phyloP scores from a whole-genome alignment of 30 jellyfish, hydroid and myxozoan species.

The Turritopsis rubra region DNA sequence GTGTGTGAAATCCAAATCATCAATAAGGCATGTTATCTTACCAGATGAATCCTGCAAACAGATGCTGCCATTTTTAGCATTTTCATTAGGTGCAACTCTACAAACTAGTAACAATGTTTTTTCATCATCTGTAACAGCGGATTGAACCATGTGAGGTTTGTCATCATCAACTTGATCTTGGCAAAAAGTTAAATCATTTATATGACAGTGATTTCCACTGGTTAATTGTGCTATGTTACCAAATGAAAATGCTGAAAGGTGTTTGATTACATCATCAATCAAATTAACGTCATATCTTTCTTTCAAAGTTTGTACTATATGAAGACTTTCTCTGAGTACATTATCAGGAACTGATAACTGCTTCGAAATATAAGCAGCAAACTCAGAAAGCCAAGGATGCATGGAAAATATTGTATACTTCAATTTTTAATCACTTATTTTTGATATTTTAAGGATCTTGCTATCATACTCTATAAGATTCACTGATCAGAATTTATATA shows the following conservation, averaged over 20 bases:
- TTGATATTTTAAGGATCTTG: too few species aligned
- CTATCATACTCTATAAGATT: too few species aligned
- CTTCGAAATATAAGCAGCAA: neutral
- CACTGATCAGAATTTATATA: too few species aligned
- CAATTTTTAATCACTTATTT: too few species aligned
- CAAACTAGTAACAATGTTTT: neutral
- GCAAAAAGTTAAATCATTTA: neutral
- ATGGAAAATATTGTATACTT: too few species aligned
- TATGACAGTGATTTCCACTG: neutral
- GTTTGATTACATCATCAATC: neutral
- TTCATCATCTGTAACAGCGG: neutral
- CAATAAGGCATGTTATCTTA: neutral
- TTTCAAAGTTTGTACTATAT: neutral
- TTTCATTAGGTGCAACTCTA: neutral
- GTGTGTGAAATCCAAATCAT: neutral
- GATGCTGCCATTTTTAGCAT: neutral
- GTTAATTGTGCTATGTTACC: neutral
- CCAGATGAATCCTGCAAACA: neutral
- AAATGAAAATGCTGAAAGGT: neutral
- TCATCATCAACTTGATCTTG: neutral
- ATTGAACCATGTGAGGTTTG: neutral
- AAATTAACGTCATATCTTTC: neutral
- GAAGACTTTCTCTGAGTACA: neutral
- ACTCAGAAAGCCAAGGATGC: neutral
- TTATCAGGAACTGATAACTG: neutral